phyloP scores from a whole-genome alignment of 2,797 vertebrate species.

The Alectoris magna region DNA sequence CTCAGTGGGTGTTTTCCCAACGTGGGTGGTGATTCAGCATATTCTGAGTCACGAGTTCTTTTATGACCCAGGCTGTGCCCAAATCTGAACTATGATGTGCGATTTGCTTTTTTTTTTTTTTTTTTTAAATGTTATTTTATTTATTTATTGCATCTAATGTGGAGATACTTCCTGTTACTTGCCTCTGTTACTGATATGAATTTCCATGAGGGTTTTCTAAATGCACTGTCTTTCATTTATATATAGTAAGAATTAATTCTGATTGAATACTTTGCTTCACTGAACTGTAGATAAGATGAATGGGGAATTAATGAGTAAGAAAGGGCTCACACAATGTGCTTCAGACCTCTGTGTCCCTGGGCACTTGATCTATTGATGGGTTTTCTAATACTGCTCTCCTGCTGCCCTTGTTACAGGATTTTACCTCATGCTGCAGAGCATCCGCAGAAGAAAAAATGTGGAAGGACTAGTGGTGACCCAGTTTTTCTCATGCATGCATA shows the following conservation, averaged over 20 bases:
- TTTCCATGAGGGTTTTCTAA: background rate
- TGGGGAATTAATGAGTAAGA: conserved; percentile 39
- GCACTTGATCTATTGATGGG: conserved; percentile 50
- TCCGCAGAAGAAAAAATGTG: background rate
- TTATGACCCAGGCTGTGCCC: background rate
- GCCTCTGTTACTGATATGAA: background rate
- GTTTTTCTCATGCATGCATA: background rate
- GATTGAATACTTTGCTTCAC: conserved; percentile 25
- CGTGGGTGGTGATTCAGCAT: accelerated
- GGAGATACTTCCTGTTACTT: background rate
- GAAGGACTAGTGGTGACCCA: background rate
- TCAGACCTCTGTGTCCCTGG: conserved; percentile 26
- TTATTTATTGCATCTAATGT: background rate
- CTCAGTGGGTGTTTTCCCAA: background rate
- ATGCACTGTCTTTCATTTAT: background rate
- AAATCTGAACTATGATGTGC: background rate
- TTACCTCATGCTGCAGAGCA: background rate
- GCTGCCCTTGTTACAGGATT: conserved; percentile 39
- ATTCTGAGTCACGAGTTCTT: background rate
- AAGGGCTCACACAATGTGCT: background rate
- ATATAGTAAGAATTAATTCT: background rate
- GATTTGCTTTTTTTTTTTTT: background rate
- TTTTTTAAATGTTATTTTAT: background rate
- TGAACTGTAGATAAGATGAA: conserved; percentile 54
- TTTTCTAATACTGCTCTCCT: conserved; percentile 13